phyloP scores from a whole-genome alignment of 2,113 vertebrate genomes.

The Micromys minutus region DNA sequence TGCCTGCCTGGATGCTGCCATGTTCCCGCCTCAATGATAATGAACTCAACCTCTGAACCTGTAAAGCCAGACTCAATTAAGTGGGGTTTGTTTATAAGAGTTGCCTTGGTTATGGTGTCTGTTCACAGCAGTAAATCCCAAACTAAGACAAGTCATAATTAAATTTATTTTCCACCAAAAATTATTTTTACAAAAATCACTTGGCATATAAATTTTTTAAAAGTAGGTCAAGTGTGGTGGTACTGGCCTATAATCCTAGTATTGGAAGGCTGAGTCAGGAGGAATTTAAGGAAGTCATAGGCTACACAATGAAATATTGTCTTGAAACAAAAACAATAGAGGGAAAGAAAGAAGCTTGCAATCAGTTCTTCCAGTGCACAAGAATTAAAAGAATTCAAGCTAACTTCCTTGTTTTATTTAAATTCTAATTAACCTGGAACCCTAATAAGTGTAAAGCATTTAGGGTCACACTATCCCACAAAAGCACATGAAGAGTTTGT shows the following conservation, averaged over 20 bases:
- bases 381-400: neutral
- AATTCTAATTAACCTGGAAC: neutral
- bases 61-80: too few relatives aligned
- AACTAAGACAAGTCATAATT: too few relatives aligned
- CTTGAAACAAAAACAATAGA: neutral
- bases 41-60: too few relatives aligned
- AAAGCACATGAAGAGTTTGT: neutral
- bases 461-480: neutral
- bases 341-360: neutral
- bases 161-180: slow-evolving; percentile 16
- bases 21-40: too few relatives aligned
- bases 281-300: neutral
- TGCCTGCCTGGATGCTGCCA: too few relatives aligned
- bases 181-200: neutral
- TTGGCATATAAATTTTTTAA: slow-evolving; percentile 45
- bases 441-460: neutral
- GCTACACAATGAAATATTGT: neutral
- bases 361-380: neutral
- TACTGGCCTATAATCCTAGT: neutral
- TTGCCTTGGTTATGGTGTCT: too few relatives aligned
- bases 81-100: too few relatives aligned
- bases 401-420: neutral
- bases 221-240: neutral
- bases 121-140: too few relatives aligned
- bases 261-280: neutral